Percentiles rank a stretch among this genome's conserved stretches.
Conservation (phyloP, 2,888 invertebrate species). For the Ophonus ardosiacus region DNA sequence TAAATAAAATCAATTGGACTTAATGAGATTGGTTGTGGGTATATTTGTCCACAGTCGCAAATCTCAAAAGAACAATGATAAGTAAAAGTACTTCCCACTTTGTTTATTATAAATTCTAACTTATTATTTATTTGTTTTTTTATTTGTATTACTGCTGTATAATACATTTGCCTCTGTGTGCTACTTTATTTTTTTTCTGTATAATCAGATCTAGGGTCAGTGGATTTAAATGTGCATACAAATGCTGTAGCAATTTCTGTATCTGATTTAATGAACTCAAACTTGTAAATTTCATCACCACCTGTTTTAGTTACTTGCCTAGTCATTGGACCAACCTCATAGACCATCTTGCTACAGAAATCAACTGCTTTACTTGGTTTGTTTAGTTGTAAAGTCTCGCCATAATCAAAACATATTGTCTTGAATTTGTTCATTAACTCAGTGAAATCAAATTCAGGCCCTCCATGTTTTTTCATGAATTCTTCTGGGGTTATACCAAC, state of each 20-base stretch:
- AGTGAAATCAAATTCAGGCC: constrained; percentile 1
- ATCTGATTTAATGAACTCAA: neutral
- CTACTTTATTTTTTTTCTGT: too few relatives aligned
- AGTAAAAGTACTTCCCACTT: too few relatives aligned
- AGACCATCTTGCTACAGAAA: constrained; percentile 8
- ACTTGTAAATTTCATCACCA: constrained; percentile 27
- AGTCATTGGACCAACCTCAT: constrained; percentile 27
- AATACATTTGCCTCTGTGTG: too few relatives aligned
- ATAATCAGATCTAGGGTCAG: constrained; percentile 6
- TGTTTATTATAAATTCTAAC: too few relatives aligned
- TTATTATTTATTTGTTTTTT: too few relatives aligned
- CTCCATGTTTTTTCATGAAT: constrained; percentile 15
- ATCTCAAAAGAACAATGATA: too few relatives aligned
- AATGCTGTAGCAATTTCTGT: neutral
- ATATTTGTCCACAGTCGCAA: too few relatives aligned
- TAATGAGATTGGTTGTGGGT: too few relatives aligned
- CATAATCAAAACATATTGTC: neutral
- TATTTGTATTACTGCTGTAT: too few relatives aligned
- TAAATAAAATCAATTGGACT: too few relatives aligned
- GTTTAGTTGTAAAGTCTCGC: neutral
- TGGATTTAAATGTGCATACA: constrained; percentile 19
- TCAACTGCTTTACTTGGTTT: constrained; percentile 3
- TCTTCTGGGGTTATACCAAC: neutral
- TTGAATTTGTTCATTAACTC: neutral
- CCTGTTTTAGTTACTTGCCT: constrained; percentile 26